Evolutionary conservation across 2,113 vertebrate species (phyloP), one percentile per base, ranked within the genome.

Genomic region (Cryptotis parvus): DNA sequence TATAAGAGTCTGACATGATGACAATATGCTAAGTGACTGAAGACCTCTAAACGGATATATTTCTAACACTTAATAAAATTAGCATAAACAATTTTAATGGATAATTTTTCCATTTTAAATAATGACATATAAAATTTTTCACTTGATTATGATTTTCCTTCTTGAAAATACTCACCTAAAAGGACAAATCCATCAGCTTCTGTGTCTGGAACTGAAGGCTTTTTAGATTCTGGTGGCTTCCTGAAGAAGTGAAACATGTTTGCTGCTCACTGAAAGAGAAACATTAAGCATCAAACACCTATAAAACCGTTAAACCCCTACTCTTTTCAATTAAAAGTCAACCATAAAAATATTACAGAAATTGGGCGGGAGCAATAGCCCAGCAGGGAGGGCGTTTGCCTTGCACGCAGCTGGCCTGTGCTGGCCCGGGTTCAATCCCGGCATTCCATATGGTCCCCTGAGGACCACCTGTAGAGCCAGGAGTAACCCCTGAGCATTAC

Each of bases 121-220:
- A 7, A 94, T n/a, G n/a, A n/a, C n/a, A n/a, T n/a, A 83, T 75
- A 22, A 55, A 84, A 27, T 20, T 41, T 84, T 35, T 80, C 55
- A 73, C 41, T 1, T 39, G 90, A 58, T 92, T 92, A 81, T 41
- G 26, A 91, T 83, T 82, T 84, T 85, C 9, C 83, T 89, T 85
- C 37, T 43, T 66, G 58, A 80, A 85, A 79, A 85, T 58, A 96
- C 99, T 99, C 95, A 99, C 99, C 99, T 93, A 99, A 90, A 73
- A 99, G 96, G 88, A 99, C 98, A 96, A 99, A 99, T 82, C 98
- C 99, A 96, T 99, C 99, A 22, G 95, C 94, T 96, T 99, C 99
- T 92, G 96, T 98, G 55, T 99, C 99, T 1, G 98, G 24, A 4
- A 92, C 78, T 0, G 98, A 91, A 84, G 98, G 98, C 93, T 99